Conservation (phyloP, 2,113 vertebrate genomes). For the Stegostoma tigrinum region DNA sequence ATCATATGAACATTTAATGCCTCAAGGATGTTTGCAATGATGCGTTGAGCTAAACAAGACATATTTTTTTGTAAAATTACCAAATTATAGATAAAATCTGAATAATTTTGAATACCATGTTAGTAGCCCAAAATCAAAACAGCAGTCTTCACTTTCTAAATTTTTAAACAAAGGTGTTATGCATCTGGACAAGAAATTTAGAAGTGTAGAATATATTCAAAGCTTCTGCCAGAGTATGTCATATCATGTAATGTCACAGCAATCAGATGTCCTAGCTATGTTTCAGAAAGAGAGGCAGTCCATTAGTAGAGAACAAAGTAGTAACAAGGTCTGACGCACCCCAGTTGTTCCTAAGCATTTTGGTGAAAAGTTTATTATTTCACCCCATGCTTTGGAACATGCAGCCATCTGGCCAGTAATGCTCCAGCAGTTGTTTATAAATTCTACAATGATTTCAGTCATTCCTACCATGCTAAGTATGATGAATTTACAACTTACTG, state of each 20-base stretch:
- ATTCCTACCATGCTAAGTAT: constrained; percentile 37
- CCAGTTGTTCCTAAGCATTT: constrained; percentile 26
- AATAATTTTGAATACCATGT: background rate
- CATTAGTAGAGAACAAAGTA: background rate
- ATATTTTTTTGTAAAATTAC: background rate
- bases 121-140: background rate
- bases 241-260: background rate
- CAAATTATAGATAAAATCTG: background rate
- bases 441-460: constrained; percentile 37
- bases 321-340: constrained; percentile 14
- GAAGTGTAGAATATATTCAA: background rate
- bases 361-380: constrained; percentile 29
- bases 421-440: constrained; percentile 37
- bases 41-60: background rate
- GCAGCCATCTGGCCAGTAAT: constrained; percentile 36
- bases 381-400: constrained; percentile 14
- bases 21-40: background rate
- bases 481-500: constrained; percentile 37
- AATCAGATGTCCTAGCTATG: background rate
- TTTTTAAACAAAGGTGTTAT: background rate
- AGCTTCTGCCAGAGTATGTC: background rate
- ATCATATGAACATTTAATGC: background rate
- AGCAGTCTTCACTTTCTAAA: background rate
- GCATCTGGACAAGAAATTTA: background rate
- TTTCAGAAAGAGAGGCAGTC: background rate